A percentile compares a stretch with the other conserved stretches of the same genome.
Conservation (phyloP, 2,797 vertebrate species). For the Mormyrus proboscirostris region DNA sequence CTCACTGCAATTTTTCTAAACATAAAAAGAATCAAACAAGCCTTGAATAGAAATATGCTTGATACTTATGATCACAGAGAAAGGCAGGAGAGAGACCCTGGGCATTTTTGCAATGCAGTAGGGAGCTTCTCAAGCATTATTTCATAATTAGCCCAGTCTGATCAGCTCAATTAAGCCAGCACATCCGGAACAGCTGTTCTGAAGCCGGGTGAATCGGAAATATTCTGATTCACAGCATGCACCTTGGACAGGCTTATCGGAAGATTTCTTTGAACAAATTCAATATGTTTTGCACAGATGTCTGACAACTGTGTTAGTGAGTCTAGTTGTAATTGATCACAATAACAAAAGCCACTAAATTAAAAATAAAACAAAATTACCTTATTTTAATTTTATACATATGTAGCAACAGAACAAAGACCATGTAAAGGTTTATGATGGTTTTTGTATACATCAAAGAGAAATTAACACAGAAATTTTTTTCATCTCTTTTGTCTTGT, state of each 20-base stretch:
- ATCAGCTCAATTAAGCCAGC: constrained; percentile 27
- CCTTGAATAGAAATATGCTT: constrained; percentile 13
- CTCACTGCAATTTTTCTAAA: not conserved
- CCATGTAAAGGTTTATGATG: not conserved
- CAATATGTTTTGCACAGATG: constrained; percentile 16
- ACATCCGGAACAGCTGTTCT: constrained; percentile 15
- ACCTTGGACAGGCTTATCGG: constrained; percentile 1
- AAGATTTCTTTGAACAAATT: constrained; percentile 16
- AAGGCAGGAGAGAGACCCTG: constrained; percentile 18
- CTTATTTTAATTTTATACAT: not conserved
- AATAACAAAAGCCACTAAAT: not conserved
- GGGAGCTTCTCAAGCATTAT: constrained; percentile 24
- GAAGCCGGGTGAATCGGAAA: constrained; percentile 5
- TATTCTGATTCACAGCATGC: constrained; percentile 16
- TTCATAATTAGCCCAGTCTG: constrained; percentile 26
- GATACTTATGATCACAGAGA: constrained; percentile 25
- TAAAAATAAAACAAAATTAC: not conserved
- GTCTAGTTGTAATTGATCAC: not conserved
- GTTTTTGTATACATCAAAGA: not conserved
- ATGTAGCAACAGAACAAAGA: not conserved
- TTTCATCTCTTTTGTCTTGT: not conserved
- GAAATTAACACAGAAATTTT: not conserved
- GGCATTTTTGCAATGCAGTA: constrained; percentile 9
- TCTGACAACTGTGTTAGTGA: constrained; percentile 13
- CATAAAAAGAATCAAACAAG: constrained; percentile 14